Evolutionary conservation across 2,113 vertebrate genomes (phyloP).

Genomic region (Cercopithecus mona): DNA sequence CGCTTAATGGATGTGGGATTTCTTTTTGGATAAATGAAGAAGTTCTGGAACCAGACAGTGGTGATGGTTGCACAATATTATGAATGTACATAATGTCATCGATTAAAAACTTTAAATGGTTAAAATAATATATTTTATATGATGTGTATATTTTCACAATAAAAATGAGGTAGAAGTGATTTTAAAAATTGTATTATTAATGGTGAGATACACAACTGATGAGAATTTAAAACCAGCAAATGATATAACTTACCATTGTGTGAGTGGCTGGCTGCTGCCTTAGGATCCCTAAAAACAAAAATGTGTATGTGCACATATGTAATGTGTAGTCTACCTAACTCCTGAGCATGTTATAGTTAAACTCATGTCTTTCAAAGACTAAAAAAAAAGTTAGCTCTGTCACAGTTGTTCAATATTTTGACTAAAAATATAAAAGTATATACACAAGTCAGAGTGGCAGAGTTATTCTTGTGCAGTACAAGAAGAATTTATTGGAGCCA

Average conservation of each 20-base stretch:
- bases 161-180: neutral
- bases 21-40: neutral
- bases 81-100: neutral
- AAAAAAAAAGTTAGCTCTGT: neutral
- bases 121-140: neutral
- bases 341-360: neutral
- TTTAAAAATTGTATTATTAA: neutral
- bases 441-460: neutral
- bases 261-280: neutral
- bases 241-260: rapidly evolving
- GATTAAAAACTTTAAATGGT: neutral
- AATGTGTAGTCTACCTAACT: neutral
- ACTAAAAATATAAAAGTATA: neutral
- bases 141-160: neutral
- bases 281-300: neutral
- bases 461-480: neutral
- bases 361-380: neutral
- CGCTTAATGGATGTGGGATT: neutral
- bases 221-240: neutral
- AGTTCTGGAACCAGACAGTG: neutral
- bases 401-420: neutral
- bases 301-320: rapidly evolving
- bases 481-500: neutral
- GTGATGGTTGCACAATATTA: neutral
- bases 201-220: neutral